Base-by-base conservation (phyloP, 2,113 vertebrate genomes). In the Bubalus kerabau region DNA sequence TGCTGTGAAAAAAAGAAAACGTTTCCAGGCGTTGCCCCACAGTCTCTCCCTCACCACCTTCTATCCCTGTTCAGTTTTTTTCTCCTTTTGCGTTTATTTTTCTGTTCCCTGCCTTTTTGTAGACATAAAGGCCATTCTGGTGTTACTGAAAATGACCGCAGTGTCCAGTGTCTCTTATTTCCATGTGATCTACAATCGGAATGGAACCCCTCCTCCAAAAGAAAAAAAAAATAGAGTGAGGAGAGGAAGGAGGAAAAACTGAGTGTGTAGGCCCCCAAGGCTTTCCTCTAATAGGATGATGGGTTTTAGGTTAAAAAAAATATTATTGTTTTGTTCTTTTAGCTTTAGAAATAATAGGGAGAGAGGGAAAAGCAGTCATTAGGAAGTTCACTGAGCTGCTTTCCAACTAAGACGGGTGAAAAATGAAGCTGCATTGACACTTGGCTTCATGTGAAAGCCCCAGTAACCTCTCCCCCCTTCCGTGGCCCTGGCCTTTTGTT, bases 401-500 rank as follows among this genome's bases (percentile, higher is more conserved):
- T 97, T 98, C 96, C 87, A 19, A 83, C 64, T 10, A 89, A 46
- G 97, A 97, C 59, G 97, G 32, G 95, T 98, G 98, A 96, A 11
- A 97, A 98, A 98, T 43, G 84, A 97, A 93, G 95, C 97, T 67
- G 97, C 40, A 0, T 97, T 96, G 98, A 98, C 98, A 97, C 98
- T 98, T 87, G 91, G 94, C 98, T 92, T 95, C 96, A 56, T 95
- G 96, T 94, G 98, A 98, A 98, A 98, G 95, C 98, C 97, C 97
- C 88, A 40, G 98, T 98, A 97, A 98, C 98, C 98, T 98, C 91
- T 96, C n/a, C 97, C 98, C 95, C 97, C 97, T 97, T 97, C 97
- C 30, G 0, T 97, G 97, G 98, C 40, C 80, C 98, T 89, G 97
- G 98, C 98, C 99, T 99, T 99, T 99, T 99, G 99, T 99, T 99